Percentiles rank a stretch among this genome's conserved stretches.
Conservation (phyloP, 2,797 vertebrate genomes). For the Brotogeris chrysoptera region DNA sequence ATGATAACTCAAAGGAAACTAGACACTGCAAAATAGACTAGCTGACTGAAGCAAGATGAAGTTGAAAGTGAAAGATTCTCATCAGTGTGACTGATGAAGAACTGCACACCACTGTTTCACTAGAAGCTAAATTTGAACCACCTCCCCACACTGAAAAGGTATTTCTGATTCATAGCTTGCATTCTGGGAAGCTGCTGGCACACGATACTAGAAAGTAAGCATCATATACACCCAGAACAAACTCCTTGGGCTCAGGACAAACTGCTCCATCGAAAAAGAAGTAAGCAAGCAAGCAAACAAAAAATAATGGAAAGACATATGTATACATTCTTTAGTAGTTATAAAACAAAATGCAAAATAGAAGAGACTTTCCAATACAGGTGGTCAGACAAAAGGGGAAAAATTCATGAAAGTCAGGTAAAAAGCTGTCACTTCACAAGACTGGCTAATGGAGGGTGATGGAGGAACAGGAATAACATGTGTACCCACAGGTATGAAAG, state of each 20-base stretch:
- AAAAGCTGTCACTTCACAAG: background rate
- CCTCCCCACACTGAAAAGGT: background rate
- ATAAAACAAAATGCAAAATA: background rate
- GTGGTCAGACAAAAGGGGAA: background rate
- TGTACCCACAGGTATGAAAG: background rate
- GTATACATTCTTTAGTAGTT: background rate
- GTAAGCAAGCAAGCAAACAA: background rate
- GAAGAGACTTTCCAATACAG: background rate
- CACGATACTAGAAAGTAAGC: rapidly evolving
- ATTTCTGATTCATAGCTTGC: background rate
- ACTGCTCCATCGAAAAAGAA: background rate
- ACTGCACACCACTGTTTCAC: rapidly evolving
- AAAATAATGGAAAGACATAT: background rate
- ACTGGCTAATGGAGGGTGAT: background rate
- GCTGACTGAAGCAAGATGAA: background rate
- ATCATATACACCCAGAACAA: background rate
- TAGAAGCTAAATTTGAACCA: background rate
- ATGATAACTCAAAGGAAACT: background rate
- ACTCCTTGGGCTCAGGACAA: background rate
- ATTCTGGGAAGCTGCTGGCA: background rate
- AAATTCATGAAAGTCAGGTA: background rate
- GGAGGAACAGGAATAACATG: background rate
- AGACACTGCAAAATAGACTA: background rate
- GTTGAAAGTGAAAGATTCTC: background rate
- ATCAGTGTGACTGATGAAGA: background rate